Evolutionary conservation across 1,140 invertebrate species (phyloP).

Genomic region (Papilio xuthus): DNA sequence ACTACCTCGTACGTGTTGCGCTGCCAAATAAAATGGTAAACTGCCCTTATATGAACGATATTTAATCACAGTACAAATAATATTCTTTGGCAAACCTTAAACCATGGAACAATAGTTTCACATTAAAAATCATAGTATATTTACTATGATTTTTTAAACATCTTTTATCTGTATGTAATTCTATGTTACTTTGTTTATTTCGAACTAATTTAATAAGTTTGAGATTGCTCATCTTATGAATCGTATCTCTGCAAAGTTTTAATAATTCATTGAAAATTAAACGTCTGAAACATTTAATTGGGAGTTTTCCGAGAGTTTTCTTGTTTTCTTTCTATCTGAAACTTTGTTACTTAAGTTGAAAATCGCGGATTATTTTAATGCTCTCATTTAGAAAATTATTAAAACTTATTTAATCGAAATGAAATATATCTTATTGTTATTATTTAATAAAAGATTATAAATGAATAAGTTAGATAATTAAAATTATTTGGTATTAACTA

Average conservation of each 20-base stretch:
- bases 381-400: conserved; percentile 21
- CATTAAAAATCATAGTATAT: neutral
- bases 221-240: neutral
- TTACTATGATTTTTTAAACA: neutral
- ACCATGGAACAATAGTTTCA: neutral
- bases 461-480: neutral
- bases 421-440: neutral
- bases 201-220: neutral
- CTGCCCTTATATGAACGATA: conserved; percentile 50
- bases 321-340: conserved; percentile 33
- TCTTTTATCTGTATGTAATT: neutral
- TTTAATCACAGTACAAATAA: conserved; percentile 17
- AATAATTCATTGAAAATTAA: conserved; percentile 28
- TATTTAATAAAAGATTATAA: neutral
- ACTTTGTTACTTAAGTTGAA: conserved; percentile 28
- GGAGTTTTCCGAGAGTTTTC: conserved; percentile 3
- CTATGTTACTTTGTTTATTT: neutral
- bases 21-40: conserved; percentile 65
- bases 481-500: neutral
- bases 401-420: conserved; percentile 11
- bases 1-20: conserved; percentile 66
- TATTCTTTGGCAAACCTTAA: neutral
- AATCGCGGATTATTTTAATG: conserved; percentile 28
- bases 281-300: conserved; percentile 24
- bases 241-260: conserved; percentile 1